Evolutionary conservation across 2,888 invertebrate genomes (phyloP).

Genomic region (Leptopilina drosophilae): DNA sequence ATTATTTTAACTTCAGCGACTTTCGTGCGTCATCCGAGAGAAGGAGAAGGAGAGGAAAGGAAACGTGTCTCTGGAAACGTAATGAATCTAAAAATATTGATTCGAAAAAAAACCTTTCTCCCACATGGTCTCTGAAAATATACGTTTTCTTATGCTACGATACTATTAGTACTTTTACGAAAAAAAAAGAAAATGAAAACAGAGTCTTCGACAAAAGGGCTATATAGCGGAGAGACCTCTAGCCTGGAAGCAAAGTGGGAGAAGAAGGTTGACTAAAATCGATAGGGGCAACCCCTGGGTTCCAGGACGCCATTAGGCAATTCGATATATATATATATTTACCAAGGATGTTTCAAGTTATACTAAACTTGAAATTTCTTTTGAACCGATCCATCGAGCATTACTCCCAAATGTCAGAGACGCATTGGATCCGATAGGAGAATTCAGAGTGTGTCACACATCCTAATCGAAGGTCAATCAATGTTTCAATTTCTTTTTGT

Average conservation of each 20-base stretch:
- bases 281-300: constrained; percentile 36
- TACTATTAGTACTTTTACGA: background rate
- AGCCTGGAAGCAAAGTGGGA: constrained; percentile 24
- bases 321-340: constrained; percentile 3
- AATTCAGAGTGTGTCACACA: no score
- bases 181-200: background rate
- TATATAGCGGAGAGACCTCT: background rate
- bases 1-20: no score
- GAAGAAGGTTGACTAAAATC: constrained; percentile 39
- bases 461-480: no score
- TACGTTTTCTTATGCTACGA: background rate
- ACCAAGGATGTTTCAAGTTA: background rate
- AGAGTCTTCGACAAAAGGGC: background rate
- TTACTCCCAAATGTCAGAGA: no score
- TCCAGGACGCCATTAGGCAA: constrained; percentile 35
- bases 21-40: no score
- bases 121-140: background rate
- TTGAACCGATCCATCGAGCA: background rate
- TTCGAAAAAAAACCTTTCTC: background rate
- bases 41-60: background rate
- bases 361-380: constrained; percentile 4
- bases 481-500: no score
- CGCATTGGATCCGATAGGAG: no score
- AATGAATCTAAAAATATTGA: constrained; percentile 19
- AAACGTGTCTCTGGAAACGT: constrained; percentile 1